These are phyloP conservation scores for Drosophila melanocephala DNA, from an alignment of 2,888 invertebrate species.

Conservation along the genomic window DNA sequence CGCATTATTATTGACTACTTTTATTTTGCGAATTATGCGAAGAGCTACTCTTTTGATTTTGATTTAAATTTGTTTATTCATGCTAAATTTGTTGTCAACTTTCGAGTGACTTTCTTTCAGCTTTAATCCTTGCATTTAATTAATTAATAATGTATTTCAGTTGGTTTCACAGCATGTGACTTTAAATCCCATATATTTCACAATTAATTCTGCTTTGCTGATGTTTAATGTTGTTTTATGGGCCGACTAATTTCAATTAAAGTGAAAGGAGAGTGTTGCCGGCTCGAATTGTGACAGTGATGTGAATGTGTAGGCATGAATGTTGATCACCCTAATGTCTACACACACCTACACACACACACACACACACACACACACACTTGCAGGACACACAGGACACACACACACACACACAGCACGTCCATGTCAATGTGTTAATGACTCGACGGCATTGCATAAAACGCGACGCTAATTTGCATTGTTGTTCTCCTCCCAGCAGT, in stretches of 20 bases:
- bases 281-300: slow-evolving; percentile 14
- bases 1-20: neutral
- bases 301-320: slow-evolving; percentile 43
- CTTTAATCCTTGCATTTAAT: neutral
- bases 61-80: neutral
- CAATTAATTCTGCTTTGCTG: slow-evolving; percentile 31
- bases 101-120: neutral
- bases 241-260: slow-evolving; percentile 46
- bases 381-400: slow-evolving; percentile 2
- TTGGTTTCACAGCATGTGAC: slow-evolving; percentile 1
- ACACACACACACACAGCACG: slow-evolving; percentile 24
- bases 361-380: slow-evolving; percentile 4
- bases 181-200: slow-evolving; percentile 22
- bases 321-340: slow-evolving; percentile 60
- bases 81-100: neutral
- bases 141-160: neutral
- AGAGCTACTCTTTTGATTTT: neutral
- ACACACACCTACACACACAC: slow-evolving; percentile 17
- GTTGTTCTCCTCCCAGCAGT: slow-evolving; percentile 25
- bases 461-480: slow-evolving; percentile 66
- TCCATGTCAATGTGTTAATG: slow-evolving; percentile 66
- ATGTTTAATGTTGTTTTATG: slow-evolving; percentile 24
- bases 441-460: slow-evolving; percentile 67
- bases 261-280: slow-evolving; percentile 14
- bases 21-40: neutral